phyloP scores from a whole-genome alignment of 2,113 vertebrate genomes.

The Sula dactylatra region DNA sequence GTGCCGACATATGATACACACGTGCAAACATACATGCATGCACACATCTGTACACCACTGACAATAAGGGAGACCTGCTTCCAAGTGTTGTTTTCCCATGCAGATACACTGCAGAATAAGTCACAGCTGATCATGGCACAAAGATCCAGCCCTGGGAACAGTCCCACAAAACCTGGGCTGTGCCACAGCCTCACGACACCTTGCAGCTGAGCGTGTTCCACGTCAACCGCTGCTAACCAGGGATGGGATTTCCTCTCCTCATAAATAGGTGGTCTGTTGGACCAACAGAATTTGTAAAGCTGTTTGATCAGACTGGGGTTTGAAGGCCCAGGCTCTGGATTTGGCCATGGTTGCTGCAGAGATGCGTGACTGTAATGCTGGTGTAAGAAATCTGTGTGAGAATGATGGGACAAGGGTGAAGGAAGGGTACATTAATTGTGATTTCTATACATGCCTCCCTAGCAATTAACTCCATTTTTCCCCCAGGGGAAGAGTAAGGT shows the following conservation, averaged over 20 bases:
- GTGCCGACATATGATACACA: too few relatives aligned
- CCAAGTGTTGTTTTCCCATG: not conserved
- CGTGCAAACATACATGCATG: fast-evolving
- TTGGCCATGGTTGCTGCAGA: not conserved
- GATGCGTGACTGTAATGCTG: too few relatives aligned
- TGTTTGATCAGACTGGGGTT: fast-evolving
- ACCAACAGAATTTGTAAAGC: too few relatives aligned
- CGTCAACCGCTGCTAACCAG: fast-evolving
- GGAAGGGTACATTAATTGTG: not conserved
- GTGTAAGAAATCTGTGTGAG: not conserved
- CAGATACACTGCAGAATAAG: not conserved
- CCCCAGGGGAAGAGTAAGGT: not conserved
- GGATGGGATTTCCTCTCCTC: not conserved
- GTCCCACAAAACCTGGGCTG: not conserved
- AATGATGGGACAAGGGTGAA: not conserved
- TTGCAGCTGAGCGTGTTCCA: not conserved
- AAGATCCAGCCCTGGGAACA: not conserved
- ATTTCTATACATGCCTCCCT: not conserved
- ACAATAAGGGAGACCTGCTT: not conserved
- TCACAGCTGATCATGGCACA: not conserved
- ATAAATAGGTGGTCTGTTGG: not conserved
- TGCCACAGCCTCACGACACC: not conserved
- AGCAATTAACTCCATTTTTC: not conserved
- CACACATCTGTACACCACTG: too few relatives aligned
- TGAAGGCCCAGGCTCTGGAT: not conserved